These are phyloP conservation scores for Ophion obscuratus DNA, from an alignment of 2,888 invertebrate genomes.

Conservation along the genomic window DNA sequence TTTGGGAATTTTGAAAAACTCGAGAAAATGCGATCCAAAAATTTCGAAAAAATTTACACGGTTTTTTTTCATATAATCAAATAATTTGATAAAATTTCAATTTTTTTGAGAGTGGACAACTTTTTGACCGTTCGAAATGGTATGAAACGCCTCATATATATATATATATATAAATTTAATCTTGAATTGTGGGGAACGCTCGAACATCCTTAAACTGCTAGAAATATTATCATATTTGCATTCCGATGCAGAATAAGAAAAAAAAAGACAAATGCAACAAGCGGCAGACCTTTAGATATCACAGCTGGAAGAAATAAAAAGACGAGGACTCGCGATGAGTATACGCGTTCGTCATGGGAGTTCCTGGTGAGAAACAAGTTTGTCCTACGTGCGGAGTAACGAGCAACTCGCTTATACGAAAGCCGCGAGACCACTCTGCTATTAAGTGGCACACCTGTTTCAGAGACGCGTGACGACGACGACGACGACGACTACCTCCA, in stretches of 20 bases:
- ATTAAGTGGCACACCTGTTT: slow-evolving; percentile 75
- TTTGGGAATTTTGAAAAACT: too few species aligned
- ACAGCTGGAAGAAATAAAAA: slow-evolving; percentile 19
- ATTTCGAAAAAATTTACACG: too few species aligned
- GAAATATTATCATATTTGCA: background rate
- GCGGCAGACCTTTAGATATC: background rate
- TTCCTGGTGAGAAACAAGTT: slow-evolving; percentile 71
- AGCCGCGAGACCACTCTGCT: slow-evolving; percentile 39
- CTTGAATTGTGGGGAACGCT: too few species aligned
- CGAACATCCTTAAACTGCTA: too few species aligned
- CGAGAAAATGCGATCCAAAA: too few species aligned
- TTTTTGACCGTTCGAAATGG: too few species aligned
- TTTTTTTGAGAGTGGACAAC: too few species aligned
- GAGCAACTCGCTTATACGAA: slow-evolving; percentile 2
- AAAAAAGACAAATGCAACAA: background rate
- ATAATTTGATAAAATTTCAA: too few species aligned
- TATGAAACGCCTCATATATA: too few species aligned
- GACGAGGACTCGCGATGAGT: slow-evolving; percentile 34
- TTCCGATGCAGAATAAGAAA: background rate
- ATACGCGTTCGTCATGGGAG: slow-evolving; percentile 46
- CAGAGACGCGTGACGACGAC: slow-evolving; percentile 60
- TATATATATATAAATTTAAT: too few species aligned
- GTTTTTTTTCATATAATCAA: too few species aligned
- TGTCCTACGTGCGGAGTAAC: slow-evolving; percentile 53
- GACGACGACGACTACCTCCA: slow-evolving; percentile 14